phyloP scores from a whole-genome alignment of 2,888 invertebrate species.

The Zygothrica quintamaculata region DNA sequence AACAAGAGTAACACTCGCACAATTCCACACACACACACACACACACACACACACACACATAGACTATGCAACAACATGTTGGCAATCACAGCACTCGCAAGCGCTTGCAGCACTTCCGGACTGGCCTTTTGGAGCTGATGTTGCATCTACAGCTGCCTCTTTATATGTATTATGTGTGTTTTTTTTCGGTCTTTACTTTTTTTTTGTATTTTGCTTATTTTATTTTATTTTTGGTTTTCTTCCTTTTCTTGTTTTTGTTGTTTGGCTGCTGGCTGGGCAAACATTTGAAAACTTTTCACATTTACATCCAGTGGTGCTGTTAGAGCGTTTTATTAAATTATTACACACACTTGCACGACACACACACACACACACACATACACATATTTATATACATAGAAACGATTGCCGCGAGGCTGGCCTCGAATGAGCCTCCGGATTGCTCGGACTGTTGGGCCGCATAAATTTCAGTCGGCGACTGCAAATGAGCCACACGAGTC shows the following conservation, averaged over 20 bases:
- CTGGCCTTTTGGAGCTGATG: slow-evolving; percentile 27
- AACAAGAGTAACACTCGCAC: slow-evolving; percentile 39
- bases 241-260: slow-evolving; percentile 18
- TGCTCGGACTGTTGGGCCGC: slow-evolving; percentile 54
- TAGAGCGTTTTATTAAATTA: slow-evolving; percentile 78
- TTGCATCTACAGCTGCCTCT: slow-evolving; percentile 26
- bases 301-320: slow-evolving; percentile 76
- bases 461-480: slow-evolving; percentile 69
- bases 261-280: slow-evolving; percentile 56
- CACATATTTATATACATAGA: not conserved
- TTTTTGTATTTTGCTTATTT: slow-evolving; percentile 12
- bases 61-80: slow-evolving; percentile 54
- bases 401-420: slow-evolving; percentile 10
- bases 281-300: slow-evolving; percentile 79
- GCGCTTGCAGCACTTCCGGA: slow-evolving; percentile 68
- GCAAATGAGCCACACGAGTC: slow-evolving; percentile 69
- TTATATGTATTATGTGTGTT: not conserved
- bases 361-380: slow-evolving; percentile 13
- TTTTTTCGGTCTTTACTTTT: slow-evolving; percentile 16
- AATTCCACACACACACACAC: slow-evolving; percentile 21
- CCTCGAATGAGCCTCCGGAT: slow-evolving; percentile 26
- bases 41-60: slow-evolving; percentile 31
- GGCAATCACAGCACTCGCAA: slow-evolving; percentile 60
- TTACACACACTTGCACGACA: slow-evolving; percentile 51
- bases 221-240: not conserved